phyloP scores from a whole-genome alignment of 2,888 invertebrate species.

The Hofmannophila pseudospretella region DNA sequence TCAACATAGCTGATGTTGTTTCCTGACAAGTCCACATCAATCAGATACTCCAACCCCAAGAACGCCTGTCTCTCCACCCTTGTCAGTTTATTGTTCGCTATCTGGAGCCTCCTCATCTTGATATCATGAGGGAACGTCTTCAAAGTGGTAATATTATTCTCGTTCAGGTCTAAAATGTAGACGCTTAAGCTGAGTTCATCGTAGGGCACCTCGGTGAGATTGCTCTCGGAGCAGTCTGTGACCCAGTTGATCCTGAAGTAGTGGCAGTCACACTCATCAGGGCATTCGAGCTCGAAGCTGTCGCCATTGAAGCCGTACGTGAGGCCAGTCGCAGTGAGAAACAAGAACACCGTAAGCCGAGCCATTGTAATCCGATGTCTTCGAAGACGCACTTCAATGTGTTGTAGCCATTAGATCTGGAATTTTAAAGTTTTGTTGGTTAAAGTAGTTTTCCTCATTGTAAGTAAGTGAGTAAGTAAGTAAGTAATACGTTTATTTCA shows the following conservation, averaged over 20 bases:
- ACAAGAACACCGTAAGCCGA: conserved; percentile 36
- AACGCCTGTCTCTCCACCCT: conserved; percentile 80
- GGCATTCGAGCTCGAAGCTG: conserved; percentile 82
- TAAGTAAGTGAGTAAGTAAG: too few relatives aligned
- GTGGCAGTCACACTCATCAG: conserved; percentile 86
- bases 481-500: too few relatives aligned
- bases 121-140: conserved; percentile 82
- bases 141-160: conserved; percentile 80
- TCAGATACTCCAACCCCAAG: conserved; percentile 80
- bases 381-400: too few relatives aligned
- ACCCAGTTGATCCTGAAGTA: conserved; percentile 88
- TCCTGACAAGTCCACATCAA: conserved; percentile 83
- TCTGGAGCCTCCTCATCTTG: conserved; percentile 82
- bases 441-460: too few relatives aligned
- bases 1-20: conserved; percentile 81
- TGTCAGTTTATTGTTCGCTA: conserved; percentile 81
- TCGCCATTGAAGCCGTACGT: conserved; percentile 77
- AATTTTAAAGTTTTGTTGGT: conserved; percentile 9
- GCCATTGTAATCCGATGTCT: conserved; percentile 41
- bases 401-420: conserved; percentile 26
- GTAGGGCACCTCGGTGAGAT: conserved; percentile 82
- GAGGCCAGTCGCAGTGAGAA: conserved; percentile 36
- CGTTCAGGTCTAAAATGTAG: conserved; percentile 84
- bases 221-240: conserved; percentile 86
- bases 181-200: conserved; percentile 83